Evolutionary conservation across 2,888 invertebrate species (phyloP), one percentile per base, ranked within the genome.

Genomic region (Tetramorium bicarinatum): DNA sequence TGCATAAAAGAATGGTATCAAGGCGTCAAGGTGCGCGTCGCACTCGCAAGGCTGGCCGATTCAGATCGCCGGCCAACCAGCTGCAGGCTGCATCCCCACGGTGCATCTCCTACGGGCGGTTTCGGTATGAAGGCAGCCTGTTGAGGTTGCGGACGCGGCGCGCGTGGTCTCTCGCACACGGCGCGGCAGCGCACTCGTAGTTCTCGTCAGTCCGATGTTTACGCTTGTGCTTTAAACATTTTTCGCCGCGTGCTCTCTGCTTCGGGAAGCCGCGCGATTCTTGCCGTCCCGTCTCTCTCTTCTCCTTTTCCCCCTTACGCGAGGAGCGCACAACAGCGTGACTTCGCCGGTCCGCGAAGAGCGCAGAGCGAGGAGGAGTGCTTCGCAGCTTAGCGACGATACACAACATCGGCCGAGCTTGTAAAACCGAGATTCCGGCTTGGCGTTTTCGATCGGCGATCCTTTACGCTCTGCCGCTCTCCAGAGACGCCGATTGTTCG

Each of bases 171-270:
- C 29, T 34, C 29, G 29, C 29, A 34, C 29, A 34, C 29, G 29
- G 29, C 4, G 29, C 29, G 29, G 29, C 29, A 34, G 29, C 29
- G 29, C 29, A 34, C 89, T 90, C 90, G 88, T 34, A 21, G n/a
- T 13, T 7, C 49, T 52, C 18, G 49, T 91, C 92, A 92, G 92
- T 92, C 88, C 90, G 88, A 88, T 92, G 92, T 92, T 92, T 92
- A 92, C 92, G 91, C 90, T 91, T 89, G 92, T 88, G 90, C 92
- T 91, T 91, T 87, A 87, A 92, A 90, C 92, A 91, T 92, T 92
- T 92, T 92, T 92, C 90, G 88, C 85, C 44, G 83, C 82, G 85
- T 52, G 76, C 83, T 72, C 83, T 72, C 75, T 25, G 74, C 64
- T 34, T 29, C 25, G 69, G 34, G 7, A 49, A 21, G 21, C 41